Evolutionary conservation across 2,113 vertebrate genomes (phyloP), one percentile per base, ranked within the genome.

Genomic region (Epinephelus fuscoguttatus): DNA sequence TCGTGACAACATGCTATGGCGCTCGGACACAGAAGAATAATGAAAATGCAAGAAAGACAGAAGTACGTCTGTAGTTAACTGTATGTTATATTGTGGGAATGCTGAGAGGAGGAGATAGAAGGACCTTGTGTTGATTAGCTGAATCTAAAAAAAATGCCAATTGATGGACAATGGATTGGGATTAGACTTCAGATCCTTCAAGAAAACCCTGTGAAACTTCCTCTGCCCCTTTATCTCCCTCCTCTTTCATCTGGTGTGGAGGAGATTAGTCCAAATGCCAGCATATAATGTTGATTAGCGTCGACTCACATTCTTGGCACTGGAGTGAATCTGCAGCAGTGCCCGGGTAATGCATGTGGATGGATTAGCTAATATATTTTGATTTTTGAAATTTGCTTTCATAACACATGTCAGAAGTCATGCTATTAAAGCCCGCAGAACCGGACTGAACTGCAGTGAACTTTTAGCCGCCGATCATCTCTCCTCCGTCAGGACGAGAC

Each of bases 181-280:
- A 90, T 90, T 73, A 88, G 66, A 77, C 80, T 27, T 21, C 50
- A 4, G 73, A 83, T 91, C 70, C 77, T 81, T 84, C 64, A 18
- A 86, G 63, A 89, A 83, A 91, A 86, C 67, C 82, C 71, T 81
- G 37, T 52, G 70, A 87, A 87, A 87, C 52, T 23, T 66, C 30
- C 73, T 64, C 25, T 45, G 76, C n/a, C 62, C 70, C 30, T 85
- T 88, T 85, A 80, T 85, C 79, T 87, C 10, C 12, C 19, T 10
- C 62, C 71, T 75, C 80, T 86, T 88, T 89, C 85, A 88, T 88
- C 75, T 82, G 74, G 67, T 61, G 59, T 50, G 68, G 21, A 80
- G 75, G 47, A 80, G 88, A 86, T 91, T 88, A 86, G 78, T 67
- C 81, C 83, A 74, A 81, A 85, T 78, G 71, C 75, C 79, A 52